Percentiles rank a stretch among this genome's conserved stretches.
phyloP scores from a whole-genome alignment of 1,140 invertebrate genomes.

The Temnothorax nylanderi region DNA sequence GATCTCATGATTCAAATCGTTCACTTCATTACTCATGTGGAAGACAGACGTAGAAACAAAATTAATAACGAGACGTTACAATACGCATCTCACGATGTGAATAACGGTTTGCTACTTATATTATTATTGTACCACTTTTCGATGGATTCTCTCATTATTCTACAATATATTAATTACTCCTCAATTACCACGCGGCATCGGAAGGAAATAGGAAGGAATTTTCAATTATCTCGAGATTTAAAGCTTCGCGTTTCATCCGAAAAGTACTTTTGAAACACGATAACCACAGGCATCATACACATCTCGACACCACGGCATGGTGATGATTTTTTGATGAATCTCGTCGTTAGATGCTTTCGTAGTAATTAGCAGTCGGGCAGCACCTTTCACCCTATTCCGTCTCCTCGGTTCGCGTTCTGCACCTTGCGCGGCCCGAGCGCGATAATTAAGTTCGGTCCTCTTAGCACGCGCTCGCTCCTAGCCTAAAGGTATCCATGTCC shows the following conservation, averaged over 20 bases:
- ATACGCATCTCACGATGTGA: not conserved
- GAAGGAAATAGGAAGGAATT: not conserved
- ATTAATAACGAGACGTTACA: not conserved
- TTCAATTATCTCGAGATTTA: not conserved
- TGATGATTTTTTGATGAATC: slow-evolving; percentile 80
- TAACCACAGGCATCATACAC: not conserved
- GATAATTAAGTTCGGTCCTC: slow-evolving; percentile 77
- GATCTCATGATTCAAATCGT: not conserved
- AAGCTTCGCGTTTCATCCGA: not conserved
- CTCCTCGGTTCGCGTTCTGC: slow-evolving; percentile 15
- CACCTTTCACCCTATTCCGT: slow-evolving; percentile 23
- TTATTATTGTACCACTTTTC: not conserved
- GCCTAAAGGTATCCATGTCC: slow-evolving; percentile 80
- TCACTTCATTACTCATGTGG: not conserved
- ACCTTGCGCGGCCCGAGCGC: slow-evolving; percentile 27
- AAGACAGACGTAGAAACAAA: not conserved
- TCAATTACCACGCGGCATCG: not conserved
- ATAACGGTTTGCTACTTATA: not conserved
- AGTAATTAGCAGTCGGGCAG: slow-evolving; percentile 70
- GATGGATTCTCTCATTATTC: not conserved
- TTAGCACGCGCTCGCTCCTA: slow-evolving; percentile 69
- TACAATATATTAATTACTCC: not conserved
- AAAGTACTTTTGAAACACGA: not conserved
- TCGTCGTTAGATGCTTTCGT: slow-evolving; percentile 72
- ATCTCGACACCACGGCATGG: slow-evolving; percentile 21